These are phyloP conservation scores for Oncorhynchus gorbuscha DNA, from an alignment of 2,113 vertebrate genomes.

Conservation along the genomic window DNA sequence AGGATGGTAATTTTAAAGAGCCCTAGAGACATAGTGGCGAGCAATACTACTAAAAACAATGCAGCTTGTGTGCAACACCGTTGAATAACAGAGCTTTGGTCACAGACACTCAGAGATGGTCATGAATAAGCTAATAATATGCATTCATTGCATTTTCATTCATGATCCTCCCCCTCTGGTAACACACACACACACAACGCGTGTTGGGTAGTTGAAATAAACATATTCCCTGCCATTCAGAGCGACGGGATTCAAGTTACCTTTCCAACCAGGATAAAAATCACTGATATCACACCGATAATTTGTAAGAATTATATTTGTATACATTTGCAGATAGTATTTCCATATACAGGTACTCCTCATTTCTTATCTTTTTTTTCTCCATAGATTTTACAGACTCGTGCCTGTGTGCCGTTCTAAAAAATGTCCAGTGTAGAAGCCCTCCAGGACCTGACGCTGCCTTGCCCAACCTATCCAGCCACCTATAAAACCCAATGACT, in stretches of 20 bases:
- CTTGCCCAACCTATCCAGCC: not conserved
- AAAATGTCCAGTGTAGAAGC: not conserved
- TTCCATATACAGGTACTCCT: not conserved
- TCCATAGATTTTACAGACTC: not conserved
- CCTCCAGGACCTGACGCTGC: not conserved
- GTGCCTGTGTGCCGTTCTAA: not conserved
- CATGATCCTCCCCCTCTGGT: constrained; percentile 30
- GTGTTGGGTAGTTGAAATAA: constrained; percentile 3
- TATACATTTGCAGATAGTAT: constrained; percentile 3
- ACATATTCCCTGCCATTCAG: not conserved
- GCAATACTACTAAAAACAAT: constrained; percentile 19
- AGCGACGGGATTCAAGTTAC: not conserved
- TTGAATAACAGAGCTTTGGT: constrained; percentile 50
- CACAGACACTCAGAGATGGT: constrained; percentile 42
- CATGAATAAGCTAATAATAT: constrained; percentile 20
- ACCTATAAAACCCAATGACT: too few relatives aligned
- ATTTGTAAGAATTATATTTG: constrained; percentile 24
- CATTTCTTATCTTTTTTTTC: not conserved
- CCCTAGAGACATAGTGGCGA: constrained; percentile 2
- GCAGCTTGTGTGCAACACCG: constrained; percentile 18
- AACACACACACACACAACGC: not conserved
- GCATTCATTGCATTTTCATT: constrained; percentile 27
- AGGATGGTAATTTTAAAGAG: not conserved
- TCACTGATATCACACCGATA: constrained; percentile 22
- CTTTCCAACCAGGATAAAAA: constrained; percentile 7